These are phyloP conservation scores for Peromyscus leucopus DNA, from an alignment of 2,113 vertebrate species.

Conservation along the genomic window DNA sequence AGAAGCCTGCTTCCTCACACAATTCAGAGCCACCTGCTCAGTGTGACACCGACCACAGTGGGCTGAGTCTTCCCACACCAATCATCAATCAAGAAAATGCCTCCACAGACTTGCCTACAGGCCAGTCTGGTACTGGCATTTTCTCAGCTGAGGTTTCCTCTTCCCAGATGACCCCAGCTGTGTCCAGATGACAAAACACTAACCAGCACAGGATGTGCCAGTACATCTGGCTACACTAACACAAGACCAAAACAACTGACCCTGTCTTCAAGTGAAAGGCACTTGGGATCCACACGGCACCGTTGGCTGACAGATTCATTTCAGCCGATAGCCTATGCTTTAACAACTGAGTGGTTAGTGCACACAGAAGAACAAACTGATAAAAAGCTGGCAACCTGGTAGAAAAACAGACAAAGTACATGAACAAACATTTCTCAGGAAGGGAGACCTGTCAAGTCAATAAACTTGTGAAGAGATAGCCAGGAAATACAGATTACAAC, in stretches of 20 bases:
- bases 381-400: constrained; percentile 24
- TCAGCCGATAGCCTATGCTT: not conserved
- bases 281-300: not conserved
- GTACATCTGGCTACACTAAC: not conserved
- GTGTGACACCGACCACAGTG: not conserved
- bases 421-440: not conserved
- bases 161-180: not conserved
- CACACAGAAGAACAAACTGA: not conserved
- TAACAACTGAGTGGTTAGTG: not conserved
- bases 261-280: not conserved
- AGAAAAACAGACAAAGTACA: constrained; percentile 32
- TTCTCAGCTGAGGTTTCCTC: not conserved
- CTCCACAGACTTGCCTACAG: not conserved
- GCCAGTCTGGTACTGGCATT: not conserved
- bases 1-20: not conserved
- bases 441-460: constrained; percentile 31
- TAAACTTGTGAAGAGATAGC: not conserved
- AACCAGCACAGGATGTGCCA: not conserved
- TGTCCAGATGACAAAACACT: not conserved
- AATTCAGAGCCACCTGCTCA: not conserved
- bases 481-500: constrained; percentile 35
- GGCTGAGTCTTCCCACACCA: not conserved
- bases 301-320: not conserved
- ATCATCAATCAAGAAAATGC: not conserved
- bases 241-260: not conserved